Percentiles rank a stretch among this genome's conserved stretches.
Evolutionary conservation across 64 coral and sea anemone species (phyloP).

Genomic region (Dendronephthya gigantea): DNA sequence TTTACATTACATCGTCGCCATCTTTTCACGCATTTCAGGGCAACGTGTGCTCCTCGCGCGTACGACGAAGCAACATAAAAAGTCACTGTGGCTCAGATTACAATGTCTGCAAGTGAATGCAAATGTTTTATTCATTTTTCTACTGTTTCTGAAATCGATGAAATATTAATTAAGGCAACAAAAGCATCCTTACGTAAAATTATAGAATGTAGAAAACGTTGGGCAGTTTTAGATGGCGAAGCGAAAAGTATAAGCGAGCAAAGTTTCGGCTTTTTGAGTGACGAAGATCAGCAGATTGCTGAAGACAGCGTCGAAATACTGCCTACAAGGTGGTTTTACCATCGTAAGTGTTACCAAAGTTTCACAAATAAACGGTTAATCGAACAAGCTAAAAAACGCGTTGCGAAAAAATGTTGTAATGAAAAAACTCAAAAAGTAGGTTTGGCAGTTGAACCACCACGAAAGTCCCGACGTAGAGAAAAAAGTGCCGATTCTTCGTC

Average conservation of each 20-base stretch:
- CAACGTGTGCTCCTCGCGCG: background rate
- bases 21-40: background rate
- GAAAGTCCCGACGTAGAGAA: background rate
- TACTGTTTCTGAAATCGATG: slow-evolving; percentile 1
- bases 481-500: background rate
- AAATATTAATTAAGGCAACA: slow-evolving; percentile 11
- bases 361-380: background rate
- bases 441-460: background rate
- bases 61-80: background rate
- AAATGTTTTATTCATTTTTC: slow-evolving; percentile 19
- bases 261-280: background rate
- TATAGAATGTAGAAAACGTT: slow-evolving; percentile 11
- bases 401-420: background rate
- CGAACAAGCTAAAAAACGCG: background rate
- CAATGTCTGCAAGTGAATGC: background rate
- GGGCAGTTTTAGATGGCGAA: background rate
- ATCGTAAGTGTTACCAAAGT: background rate
- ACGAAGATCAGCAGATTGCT: background rate
- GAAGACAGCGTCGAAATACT: background rate
- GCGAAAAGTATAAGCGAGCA: background rate
- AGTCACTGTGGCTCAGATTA: background rate
- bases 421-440: background rate
- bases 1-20: background rate
- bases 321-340: background rate
- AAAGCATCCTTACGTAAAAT: slow-evolving; percentile 3